Evolutionary conservation across 2,797 vertebrate genomes (phyloP).

Genomic region (Falco berigora): DNA sequence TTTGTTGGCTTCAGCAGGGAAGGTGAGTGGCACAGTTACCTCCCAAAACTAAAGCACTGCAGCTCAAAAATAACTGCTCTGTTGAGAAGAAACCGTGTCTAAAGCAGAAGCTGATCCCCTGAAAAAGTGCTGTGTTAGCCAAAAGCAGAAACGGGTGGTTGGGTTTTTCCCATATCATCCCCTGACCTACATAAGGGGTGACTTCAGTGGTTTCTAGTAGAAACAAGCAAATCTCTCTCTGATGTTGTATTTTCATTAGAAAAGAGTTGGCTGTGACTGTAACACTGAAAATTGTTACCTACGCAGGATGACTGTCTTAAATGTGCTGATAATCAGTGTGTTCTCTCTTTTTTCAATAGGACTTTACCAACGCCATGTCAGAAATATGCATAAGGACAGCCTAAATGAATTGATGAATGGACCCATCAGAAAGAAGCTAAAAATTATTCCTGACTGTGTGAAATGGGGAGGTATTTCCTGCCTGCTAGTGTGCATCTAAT

Average conservation of each 20-base stretch:
- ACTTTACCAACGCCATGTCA: constrained; percentile 77
- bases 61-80: neutral
- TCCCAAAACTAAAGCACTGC: neutral
- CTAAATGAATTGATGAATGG: constrained; percentile 92
- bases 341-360: constrained; percentile 62
- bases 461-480: constrained; percentile 89
- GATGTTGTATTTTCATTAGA: neutral
- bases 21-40: neutral
- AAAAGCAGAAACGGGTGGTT: neutral
- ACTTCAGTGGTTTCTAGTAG: neutral
- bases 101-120: neutral
- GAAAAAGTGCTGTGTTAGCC: neutral
- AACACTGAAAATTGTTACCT: neutral
- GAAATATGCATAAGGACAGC: constrained; percentile 72
- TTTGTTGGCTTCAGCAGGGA: neutral
- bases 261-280: neutral
- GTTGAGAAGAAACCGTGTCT: neutral
- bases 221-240: neutral
- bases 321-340: neutral
- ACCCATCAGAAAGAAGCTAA: constrained; percentile 85
- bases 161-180: neutral
- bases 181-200: neutral
- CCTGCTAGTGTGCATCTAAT: neutral
- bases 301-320: neutral
- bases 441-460: constrained; percentile 85